These are phyloP conservation scores for Telmatochromis brachygnathus DNA, from an alignment of 2,113 vertebrate genomes.

Conservation along the genomic window DNA sequence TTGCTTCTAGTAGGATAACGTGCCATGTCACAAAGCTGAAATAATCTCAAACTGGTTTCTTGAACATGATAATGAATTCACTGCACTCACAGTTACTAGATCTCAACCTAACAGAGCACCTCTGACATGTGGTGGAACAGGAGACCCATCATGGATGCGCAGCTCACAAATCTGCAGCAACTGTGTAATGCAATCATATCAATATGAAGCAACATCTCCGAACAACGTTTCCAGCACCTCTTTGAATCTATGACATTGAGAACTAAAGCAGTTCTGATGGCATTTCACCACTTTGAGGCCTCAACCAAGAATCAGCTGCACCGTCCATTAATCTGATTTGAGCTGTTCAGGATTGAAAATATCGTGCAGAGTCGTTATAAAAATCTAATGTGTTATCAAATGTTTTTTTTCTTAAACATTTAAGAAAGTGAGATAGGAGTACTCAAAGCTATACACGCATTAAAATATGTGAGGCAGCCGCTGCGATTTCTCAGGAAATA, in stretches of 20 bases:
- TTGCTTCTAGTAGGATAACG: neutral
- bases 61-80: neutral
- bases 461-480: neutral
- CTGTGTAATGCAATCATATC: neutral
- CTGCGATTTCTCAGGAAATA: neutral
- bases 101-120: neutral
- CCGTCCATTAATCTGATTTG: neutral
- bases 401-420: neutral
- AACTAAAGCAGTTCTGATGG: neutral
- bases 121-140: neutral
- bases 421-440: neutral
- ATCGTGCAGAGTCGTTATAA: neutral
- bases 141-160: neutral
- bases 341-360: neutral
- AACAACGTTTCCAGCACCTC: neutral
- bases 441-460: neutral
- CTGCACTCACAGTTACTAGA: neutral
- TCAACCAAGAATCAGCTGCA: neutral
- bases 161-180: neutral
- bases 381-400: neutral
- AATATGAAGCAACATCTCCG: neutral
- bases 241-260: neutral
- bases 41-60: neutral
- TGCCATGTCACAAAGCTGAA: neutral
- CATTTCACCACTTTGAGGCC: neutral